Conservation (phyloP, 92 coral and sea anemone species). For the Porites cylindrica region DNA sequence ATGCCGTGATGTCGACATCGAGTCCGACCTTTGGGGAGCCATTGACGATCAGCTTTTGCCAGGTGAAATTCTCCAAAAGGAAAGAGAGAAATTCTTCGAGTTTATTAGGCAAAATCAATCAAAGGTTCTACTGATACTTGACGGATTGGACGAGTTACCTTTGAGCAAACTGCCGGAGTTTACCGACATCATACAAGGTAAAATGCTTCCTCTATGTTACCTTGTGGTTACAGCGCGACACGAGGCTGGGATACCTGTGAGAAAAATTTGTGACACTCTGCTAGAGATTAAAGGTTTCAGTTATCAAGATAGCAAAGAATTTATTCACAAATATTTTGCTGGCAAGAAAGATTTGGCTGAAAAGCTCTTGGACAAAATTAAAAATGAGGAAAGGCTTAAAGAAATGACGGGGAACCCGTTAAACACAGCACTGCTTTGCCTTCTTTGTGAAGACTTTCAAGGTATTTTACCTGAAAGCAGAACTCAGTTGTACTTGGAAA, state of each 20-base stretch:
- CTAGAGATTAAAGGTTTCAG: slow-evolving; percentile 54
- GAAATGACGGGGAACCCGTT: slow-evolving; percentile 42
- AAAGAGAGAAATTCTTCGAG: slow-evolving; percentile 15
- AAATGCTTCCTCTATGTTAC: slow-evolving; percentile 40
- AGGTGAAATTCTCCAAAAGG: slow-evolving; percentile 10
- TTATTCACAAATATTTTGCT: slow-evolving; percentile 37
- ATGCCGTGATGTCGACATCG: slow-evolving; percentile 38
- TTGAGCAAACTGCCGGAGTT: slow-evolving; percentile 10
- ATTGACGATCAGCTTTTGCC: slow-evolving; percentile 42
- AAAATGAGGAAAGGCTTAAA: background rate
- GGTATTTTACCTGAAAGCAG: slow-evolving; percentile 30
- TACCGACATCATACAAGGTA: slow-evolving; percentile 14
- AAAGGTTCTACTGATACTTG: slow-evolving; percentile 38
- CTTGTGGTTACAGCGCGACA: slow-evolving; percentile 44
- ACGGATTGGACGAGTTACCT: slow-evolving; percentile 50
- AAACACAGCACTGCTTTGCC: slow-evolving; percentile 56
- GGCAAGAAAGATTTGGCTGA: background rate
- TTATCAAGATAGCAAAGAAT: background rate
- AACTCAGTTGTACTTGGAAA: slow-evolving; percentile 33
- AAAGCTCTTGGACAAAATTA: slow-evolving; percentile 3
- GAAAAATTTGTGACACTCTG: slow-evolving; percentile 37
- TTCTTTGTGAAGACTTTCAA: slow-evolving; percentile 35
- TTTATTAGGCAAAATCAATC: slow-evolving; percentile 31
- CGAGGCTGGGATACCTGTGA: slow-evolving; percentile 20
- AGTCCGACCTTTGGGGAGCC: slow-evolving; percentile 31